These are phyloP conservation scores for Eumerus sabulonum DNA, from an alignment of 2,888 invertebrate genomes.

Conservation along the genomic window DNA sequence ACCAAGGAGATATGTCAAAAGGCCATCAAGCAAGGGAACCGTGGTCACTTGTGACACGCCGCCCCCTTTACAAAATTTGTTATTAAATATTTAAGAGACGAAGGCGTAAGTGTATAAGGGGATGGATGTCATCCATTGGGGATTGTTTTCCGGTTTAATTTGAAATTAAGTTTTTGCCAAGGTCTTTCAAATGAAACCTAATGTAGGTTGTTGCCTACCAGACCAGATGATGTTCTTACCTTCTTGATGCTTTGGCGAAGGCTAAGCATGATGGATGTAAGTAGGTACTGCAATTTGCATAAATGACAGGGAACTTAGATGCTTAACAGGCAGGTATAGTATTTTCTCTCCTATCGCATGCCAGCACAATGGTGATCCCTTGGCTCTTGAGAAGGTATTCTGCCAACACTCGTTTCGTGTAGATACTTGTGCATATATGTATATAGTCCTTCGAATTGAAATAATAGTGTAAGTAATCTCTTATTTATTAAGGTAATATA, in stretches of 20 bases:
- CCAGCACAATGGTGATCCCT: no score
- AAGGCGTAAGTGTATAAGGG: constrained; percentile 45
- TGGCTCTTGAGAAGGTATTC: no score
- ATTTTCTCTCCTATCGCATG: constrained; percentile 12
- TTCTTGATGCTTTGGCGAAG: no score
- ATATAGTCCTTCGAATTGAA: no score
- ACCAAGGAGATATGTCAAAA: constrained; percentile 47
- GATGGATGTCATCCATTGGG: constrained; percentile 21
- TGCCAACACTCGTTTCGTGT: no score
- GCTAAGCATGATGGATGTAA: constrained; percentile 8
- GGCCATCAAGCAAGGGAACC: constrained; percentile 34
- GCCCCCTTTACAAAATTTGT: constrained; percentile 51
- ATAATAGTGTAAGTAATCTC: no score
- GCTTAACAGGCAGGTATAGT: constrained; percentile 33
- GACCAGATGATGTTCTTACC: constrained; percentile 47
- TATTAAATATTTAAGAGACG: constrained; percentile 66
- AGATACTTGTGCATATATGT: no score
- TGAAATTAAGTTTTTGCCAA: constrained; percentile 62
- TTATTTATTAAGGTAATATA: no score
- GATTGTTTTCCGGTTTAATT: constrained; percentile 61
- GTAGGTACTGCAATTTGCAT: constrained; percentile 61
- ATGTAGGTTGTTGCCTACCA: constrained; percentile 25
- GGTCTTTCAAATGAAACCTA: constrained; percentile 39
- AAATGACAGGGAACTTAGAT: constrained; percentile 49
- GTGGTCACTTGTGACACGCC: constrained; percentile 15